phyloP scores from a whole-genome alignment of 1,140 invertebrate genomes.

The Arctopsyche grandis region DNA sequence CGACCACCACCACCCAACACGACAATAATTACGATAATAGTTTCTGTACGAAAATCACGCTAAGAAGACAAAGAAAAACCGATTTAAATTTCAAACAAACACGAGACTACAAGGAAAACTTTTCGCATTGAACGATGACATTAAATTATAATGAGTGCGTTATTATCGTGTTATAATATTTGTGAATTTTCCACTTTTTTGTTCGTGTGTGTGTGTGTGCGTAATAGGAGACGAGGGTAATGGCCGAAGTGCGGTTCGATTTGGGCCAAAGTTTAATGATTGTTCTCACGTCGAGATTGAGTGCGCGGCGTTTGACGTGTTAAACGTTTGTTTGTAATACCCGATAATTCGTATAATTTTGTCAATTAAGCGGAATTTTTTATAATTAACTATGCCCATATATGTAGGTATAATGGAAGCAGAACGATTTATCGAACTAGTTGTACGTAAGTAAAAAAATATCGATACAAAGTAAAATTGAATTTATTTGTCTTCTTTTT shows the following conservation, averaged over 20 bases:
- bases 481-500: neutral
- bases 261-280: constrained; percentile 19
- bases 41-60: too few relatives aligned
- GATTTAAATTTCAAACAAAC: too few relatives aligned
- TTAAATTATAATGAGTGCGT: too few relatives aligned
- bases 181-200: too few relatives aligned
- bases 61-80: too few relatives aligned
- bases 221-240: constrained; percentile 1
- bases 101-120: too few relatives aligned
- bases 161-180: too few relatives aligned
- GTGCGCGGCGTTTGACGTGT: constrained; percentile 28
- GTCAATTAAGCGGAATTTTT: constrained; percentile 39
- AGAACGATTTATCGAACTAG: constrained; percentile 25
- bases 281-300: constrained; percentile 31
- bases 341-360: constrained; percentile 41
- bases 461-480: neutral
- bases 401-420: neutral
- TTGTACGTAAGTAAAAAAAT: neutral
- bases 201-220: neutral
- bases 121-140: too few relatives aligned
- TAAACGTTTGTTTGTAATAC: constrained; percentile 41
- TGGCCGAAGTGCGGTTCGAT: constrained; percentile 8
- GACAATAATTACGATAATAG: too few relatives aligned
- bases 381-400: constrained; percentile 42
- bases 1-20: too few relatives aligned